A percentile compares a stretch with the other conserved stretches of the same genome.
Conservation (phyloP, 2,888 invertebrate species). For the Conomelus anceps region DNA sequence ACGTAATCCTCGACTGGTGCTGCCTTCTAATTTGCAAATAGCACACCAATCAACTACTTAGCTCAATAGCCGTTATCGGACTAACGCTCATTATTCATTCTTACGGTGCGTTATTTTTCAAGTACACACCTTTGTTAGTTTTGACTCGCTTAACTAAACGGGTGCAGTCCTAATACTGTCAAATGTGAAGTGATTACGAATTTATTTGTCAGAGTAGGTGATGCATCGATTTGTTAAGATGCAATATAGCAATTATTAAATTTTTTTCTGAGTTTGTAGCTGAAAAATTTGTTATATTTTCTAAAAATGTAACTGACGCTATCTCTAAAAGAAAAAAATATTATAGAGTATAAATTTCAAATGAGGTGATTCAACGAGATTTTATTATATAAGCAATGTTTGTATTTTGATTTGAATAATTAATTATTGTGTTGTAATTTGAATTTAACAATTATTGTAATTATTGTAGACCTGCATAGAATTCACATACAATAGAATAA, state of each 20-base stretch:
- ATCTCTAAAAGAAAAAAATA: no score
- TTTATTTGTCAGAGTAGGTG: background rate
- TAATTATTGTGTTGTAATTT: no score
- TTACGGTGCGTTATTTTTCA: background rate
- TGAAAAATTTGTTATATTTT: no score
- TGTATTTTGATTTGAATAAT: no score
- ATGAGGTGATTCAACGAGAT: no score
- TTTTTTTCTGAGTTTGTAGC: background rate
- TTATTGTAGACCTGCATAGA: no score
- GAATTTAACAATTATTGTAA: no score
- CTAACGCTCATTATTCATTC: background rate
- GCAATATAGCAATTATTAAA: background rate
- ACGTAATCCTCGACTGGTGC: background rate
- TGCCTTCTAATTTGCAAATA: background rate
- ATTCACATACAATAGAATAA: no score
- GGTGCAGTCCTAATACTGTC: background rate
- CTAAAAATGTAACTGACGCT: no score
- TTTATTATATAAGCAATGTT: no score
- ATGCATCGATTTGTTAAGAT: background rate
- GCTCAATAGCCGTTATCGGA: background rate
- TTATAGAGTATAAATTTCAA: no score
- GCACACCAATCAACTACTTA: background rate
- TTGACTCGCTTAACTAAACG: background rate
- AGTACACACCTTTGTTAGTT: background rate
- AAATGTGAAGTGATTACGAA: background rate